phyloP scores from a whole-genome alignment of 37 sponge, comb jelly and placozoan genomes.

The Halisarca cf. caerulea region DNA sequence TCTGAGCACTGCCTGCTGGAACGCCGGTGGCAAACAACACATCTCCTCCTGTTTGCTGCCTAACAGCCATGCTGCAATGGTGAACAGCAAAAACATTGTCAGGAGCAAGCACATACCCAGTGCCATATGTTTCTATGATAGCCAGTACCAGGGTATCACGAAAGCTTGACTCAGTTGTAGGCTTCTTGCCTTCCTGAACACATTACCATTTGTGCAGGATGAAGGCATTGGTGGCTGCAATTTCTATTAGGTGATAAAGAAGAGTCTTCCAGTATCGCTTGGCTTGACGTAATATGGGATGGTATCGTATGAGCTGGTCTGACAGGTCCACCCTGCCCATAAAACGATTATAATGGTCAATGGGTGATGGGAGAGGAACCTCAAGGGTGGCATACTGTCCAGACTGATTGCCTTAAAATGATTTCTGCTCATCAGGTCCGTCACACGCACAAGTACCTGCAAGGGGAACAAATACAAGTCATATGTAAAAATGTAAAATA shows the following conservation, averaged over 20 bases:
- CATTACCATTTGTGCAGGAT: neutral
- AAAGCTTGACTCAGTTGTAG: neutral
- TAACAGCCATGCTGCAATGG: neutral
- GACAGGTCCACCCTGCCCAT: neutral
- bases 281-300: neutral
- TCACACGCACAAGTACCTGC: neutral
- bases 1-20: neutral
- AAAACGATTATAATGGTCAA: neutral
- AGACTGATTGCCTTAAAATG: constrained; percentile 4
- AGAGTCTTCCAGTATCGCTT: neutral
- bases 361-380: constrained; percentile 4
- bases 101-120: too few relatives aligned
- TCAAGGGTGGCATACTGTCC: neutral
- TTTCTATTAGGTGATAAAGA: neutral
- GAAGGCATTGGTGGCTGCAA: neutral
- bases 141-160: neutral
- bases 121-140: neutral
- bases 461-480: neutral
- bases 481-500: too few relatives aligned
- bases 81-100: neutral
- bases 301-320: neutral
- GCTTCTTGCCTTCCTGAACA: neutral
- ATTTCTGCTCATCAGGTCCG: neutral
- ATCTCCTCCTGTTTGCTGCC: neutral
- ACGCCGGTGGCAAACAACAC: neutral